Evolutionary conservation across 1,140 invertebrate genomes (phyloP).

Genomic region (Agrypnia vestita): DNA sequence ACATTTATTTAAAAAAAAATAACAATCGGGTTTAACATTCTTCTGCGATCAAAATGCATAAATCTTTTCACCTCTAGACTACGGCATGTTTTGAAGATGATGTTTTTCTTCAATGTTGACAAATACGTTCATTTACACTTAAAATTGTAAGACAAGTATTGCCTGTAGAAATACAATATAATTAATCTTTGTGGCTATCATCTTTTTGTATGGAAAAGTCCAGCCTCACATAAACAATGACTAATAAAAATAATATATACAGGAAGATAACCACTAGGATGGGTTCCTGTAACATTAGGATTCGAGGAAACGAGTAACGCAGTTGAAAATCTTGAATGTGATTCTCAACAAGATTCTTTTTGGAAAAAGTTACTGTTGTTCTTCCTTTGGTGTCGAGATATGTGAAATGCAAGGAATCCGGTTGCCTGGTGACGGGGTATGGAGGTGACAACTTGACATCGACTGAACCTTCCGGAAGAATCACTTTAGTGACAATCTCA

Average conservation of each 20-base stretch:
- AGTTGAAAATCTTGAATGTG: slow-evolving; percentile 95
- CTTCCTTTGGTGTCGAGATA: slow-evolving; percentile 97
- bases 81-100: no score
- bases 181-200: slow-evolving; percentile 71
- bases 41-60: no score
- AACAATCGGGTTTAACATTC: no score
- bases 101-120: no score
- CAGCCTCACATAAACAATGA: slow-evolving; percentile 95
- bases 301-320: slow-evolving; percentile 90
- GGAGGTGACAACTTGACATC: slow-evolving; percentile 89
- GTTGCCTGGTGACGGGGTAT: slow-evolving; percentile 83
- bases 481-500: slow-evolving; percentile 90
- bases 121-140: background rate
- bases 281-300: slow-evolving; percentile 93
- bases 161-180: slow-evolving; percentile 7
- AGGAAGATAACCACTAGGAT: slow-evolving; percentile 90
- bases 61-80: no score
- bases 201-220: slow-evolving; percentile 92
- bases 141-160: background rate
- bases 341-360: slow-evolving; percentile 94
- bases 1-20: no score
- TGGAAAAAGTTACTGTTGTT: slow-evolving; percentile 89
- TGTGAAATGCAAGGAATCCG: slow-evolving; percentile 89
- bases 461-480: slow-evolving; percentile 93
- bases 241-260: slow-evolving; percentile 91